phyloP scores from a whole-genome alignment of 2,888 invertebrate genomes.

The Agrochola litura region DNA sequence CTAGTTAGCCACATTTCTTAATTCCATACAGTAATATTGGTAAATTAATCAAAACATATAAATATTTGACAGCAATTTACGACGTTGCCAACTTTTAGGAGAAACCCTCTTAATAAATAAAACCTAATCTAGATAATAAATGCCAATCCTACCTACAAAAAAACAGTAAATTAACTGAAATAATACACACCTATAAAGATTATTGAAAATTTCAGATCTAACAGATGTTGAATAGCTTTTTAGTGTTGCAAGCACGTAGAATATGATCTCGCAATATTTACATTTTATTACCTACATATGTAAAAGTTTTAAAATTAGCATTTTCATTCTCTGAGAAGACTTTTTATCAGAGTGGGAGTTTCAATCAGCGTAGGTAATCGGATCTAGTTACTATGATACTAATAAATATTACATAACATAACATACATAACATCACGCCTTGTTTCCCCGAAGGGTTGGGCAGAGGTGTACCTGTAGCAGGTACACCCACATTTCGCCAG shows the following conservation, averaged over 20 bases:
- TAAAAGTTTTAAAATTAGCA: background rate
- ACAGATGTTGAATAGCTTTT: background rate
- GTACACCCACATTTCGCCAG: no score
- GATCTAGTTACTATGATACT: background rate
- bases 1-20: no score
- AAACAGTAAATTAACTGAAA: background rate
- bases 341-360: conserved; percentile 1
- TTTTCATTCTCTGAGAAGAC: conserved; percentile 13
- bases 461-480: no score
- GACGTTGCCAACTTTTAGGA: no score
- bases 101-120: no score
- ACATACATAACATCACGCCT: no score
- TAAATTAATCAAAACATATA: no score
- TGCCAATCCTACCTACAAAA: background rate
- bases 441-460: no score
- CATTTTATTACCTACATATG: background rate
- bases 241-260: background rate
- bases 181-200: background rate
- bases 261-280: background rate
- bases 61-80: no score
- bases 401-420: conserved; percentile 1
- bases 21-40: no score
- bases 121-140: background rate
- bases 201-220: background rate
- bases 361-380: conserved; percentile 1